phyloP scores from a whole-genome alignment of 2,888 invertebrate species.

The Cryptus armator region DNA sequence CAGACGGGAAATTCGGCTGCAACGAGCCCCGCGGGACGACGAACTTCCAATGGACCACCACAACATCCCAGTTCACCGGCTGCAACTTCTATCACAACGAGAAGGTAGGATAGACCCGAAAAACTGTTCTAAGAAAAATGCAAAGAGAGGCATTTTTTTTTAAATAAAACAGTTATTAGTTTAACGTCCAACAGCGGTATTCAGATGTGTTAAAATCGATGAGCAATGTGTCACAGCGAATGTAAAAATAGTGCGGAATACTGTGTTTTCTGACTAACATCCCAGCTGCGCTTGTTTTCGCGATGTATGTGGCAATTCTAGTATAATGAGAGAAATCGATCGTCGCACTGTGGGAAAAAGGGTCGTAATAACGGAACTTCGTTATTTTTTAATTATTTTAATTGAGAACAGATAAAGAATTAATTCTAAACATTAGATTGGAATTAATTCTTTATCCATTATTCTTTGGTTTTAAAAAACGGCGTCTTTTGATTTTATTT shows the following conservation, averaged over 20 bases:
- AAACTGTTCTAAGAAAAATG: neutral
- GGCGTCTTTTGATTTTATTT: no score
- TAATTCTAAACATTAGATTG: neutral
- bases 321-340: slow-evolving; percentile 16
- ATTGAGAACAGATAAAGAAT: neutral
- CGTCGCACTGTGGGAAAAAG: neutral
- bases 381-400: neutral
- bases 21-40: slow-evolving; percentile 71
- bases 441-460: no score
- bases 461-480: no score
- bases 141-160: neutral
- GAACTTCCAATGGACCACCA: slow-evolving; percentile 12
- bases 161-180: neutral
- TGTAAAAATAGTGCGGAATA: neutral
- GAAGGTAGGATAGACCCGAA: slow-evolving; percentile 38
- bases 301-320: neutral
- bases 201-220: neutral
- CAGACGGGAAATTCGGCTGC: slow-evolving; percentile 83
- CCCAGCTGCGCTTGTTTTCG: slow-evolving; percentile 11
- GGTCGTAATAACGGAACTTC: neutral
- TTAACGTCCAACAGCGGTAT: neutral
- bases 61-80: slow-evolving; percentile 39
- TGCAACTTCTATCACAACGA: neutral
- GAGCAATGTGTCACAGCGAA: slow-evolving; percentile 17
- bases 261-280: slow-evolving; percentile 30